These are phyloP conservation scores for Tinea trinotella DNA, from an alignment of 2,888 invertebrate species.

Conservation along the genomic window DNA sequence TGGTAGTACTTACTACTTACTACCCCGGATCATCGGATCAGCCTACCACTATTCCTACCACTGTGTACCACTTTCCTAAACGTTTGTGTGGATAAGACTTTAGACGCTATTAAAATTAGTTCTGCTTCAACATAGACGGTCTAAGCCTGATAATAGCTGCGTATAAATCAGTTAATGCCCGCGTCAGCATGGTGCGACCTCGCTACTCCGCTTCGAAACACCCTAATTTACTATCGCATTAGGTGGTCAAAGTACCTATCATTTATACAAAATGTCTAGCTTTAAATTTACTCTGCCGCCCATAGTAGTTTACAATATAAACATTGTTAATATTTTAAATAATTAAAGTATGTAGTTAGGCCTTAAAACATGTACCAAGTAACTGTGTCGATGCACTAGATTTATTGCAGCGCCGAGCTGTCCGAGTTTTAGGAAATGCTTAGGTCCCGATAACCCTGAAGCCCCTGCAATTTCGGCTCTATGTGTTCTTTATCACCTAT, in stretches of 20 bases:
- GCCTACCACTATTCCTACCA: no score
- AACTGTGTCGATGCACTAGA: no score
- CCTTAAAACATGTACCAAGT: no score
- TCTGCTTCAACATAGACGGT: slow-evolving; percentile 25
- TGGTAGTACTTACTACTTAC: no score
- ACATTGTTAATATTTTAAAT: not conserved
- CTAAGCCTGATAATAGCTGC: slow-evolving; percentile 43
- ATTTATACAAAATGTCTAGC: slow-evolving; percentile 38
- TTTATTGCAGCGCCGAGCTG: no score
- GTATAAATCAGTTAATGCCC: slow-evolving; percentile 43
- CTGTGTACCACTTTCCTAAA: not conserved
- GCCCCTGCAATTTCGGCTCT: no score
- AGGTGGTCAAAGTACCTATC: slow-evolving; percentile 34
- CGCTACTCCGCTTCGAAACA: slow-evolving; percentile 38
- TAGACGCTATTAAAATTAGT: slow-evolving; percentile 20
- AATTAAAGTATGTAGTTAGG: no score
- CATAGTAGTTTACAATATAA: not conserved
- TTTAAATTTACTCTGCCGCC: not conserved
- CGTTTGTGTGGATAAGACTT: slow-evolving; percentile 20
- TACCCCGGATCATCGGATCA: no score
- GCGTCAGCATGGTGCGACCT: slow-evolving; percentile 35
- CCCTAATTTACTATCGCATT: slow-evolving; percentile 61
- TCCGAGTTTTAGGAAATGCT: no score
- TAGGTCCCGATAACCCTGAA: no score
- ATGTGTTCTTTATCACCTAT: no score